Conservation (phyloP, 2,888 invertebrate species). For the Achlya flavicornis region DNA sequence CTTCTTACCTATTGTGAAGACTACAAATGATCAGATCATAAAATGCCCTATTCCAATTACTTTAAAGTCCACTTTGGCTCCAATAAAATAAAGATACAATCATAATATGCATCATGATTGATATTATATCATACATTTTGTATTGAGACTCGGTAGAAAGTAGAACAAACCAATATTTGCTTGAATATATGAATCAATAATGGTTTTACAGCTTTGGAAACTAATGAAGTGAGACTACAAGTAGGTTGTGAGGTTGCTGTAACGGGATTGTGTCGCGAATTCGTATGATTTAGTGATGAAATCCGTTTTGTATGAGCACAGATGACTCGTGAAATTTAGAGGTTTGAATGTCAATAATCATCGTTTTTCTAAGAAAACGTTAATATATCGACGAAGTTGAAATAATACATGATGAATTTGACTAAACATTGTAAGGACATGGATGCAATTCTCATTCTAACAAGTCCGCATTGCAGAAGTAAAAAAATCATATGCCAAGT, state of each 20-base stretch:
- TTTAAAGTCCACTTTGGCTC: too few relatives aligned
- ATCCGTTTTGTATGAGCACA: not conserved
- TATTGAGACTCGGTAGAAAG: not conserved
- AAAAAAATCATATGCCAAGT: slow-evolving; percentile 12
- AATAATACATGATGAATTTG: not conserved
- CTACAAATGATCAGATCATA: too few relatives aligned
- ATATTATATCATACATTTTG: too few relatives aligned
- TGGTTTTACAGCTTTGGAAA: not conserved
- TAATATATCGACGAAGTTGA: not conserved
- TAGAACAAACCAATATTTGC: not conserved
- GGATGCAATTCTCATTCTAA: slow-evolving; percentile 17
- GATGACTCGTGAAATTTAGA: not conserved
- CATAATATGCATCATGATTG: too few relatives aligned
- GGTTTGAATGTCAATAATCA: not conserved
- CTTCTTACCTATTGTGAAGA: too few relatives aligned
- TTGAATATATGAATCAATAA: not conserved
- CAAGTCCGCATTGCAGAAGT: slow-evolving; percentile 64
- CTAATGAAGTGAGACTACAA: not conserved
- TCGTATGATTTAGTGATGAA: slow-evolving; percentile 19
- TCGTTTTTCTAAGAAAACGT: not conserved
- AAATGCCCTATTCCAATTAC: too few relatives aligned
- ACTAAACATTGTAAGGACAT: not conserved
- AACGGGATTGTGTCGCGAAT: slow-evolving; percentile 12
- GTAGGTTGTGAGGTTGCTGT: not conserved
- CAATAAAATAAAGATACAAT: too few relatives aligned